Evolutionary conservation across 2,113 vertebrate genomes (phyloP).

Genomic region (Mohoua ochrocephala): DNA sequence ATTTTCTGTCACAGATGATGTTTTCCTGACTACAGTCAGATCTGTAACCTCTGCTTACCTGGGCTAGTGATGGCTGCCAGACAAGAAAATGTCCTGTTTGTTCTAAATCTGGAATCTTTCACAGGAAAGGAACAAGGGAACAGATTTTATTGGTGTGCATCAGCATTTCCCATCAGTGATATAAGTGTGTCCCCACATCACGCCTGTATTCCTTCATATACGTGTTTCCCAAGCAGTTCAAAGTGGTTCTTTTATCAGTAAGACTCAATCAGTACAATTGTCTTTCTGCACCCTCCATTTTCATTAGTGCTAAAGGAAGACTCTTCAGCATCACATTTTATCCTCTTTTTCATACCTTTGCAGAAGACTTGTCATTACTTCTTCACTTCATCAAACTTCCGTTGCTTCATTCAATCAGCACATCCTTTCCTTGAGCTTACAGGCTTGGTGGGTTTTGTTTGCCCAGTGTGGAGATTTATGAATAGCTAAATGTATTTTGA

Average conservation of each 20-base stretch:
- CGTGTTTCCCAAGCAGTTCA: accelerated
- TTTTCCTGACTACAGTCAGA: not conserved
- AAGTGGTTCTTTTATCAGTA: not conserved
- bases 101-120: not conserved
- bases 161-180: not conserved
- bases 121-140: not conserved
- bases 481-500: not conserved
- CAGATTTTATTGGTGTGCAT: not conserved
- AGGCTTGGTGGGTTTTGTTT: not conserved
- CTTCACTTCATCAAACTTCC: not conserved
- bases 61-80: not conserved
- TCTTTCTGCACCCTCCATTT: not conserved
- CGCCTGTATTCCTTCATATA: not conserved
- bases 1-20: not conserved
- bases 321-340: not conserved
- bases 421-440: not conserved
- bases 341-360: not conserved
- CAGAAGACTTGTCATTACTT: not conserved
- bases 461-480: not conserved
- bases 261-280: not conserved
- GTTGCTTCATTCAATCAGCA: not conserved
- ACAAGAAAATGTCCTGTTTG: not conserved
- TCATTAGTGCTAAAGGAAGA: not conserved
- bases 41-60: not conserved
- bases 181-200: not conserved